A percentile compares a stretch with the other conserved stretches of the same genome.
phyloP scores from a whole-genome alignment of 1,140 invertebrate genomes.

The Sinonovacula constricta region DNA sequence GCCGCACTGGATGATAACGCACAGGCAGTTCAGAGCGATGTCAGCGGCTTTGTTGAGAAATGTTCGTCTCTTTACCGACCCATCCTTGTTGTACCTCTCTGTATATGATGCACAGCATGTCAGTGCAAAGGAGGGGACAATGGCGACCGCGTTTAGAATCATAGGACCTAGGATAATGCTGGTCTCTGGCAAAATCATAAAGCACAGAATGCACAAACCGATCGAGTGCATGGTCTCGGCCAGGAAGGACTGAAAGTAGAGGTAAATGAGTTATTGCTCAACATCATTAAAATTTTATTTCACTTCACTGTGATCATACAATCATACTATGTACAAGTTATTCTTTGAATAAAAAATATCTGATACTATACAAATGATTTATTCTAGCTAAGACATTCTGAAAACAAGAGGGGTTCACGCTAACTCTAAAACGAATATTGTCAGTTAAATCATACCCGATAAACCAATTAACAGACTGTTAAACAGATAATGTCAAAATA shows the following conservation, averaged over 20 bases:
- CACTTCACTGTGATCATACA: too few relatives aligned
- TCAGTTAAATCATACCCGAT: too few relatives aligned
- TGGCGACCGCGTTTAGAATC: conserved; percentile 10
- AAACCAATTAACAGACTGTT: too few relatives aligned
- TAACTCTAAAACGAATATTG: too few relatives aligned
- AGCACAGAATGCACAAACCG: conserved; percentile 16
- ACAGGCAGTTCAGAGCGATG: background rate
- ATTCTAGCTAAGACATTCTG: too few relatives aligned
- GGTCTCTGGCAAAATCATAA: conserved; percentile 28
- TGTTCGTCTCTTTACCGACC: background rate
- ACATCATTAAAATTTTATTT: too few relatives aligned
- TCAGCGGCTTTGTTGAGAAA: background rate
- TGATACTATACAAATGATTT: too few relatives aligned
- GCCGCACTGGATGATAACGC: conserved; percentile 3
- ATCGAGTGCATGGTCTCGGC: conserved; percentile 28
- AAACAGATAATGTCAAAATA: too few relatives aligned
- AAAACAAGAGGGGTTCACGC: too few relatives aligned
- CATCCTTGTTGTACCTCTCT: background rate
- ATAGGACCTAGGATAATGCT: conserved; percentile 20
- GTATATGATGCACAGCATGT: conserved; percentile 15
- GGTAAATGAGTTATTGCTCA: too few relatives aligned
- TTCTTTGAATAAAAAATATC: too few relatives aligned
- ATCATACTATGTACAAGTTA: too few relatives aligned
- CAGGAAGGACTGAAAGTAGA: conserved; percentile 39
- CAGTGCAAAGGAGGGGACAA: conserved; percentile 17